Evolutionary conservation across 2,888 invertebrate species (phyloP), one percentile per base, ranked within the genome.

Genomic region (Alsophila aescularia): DNA sequence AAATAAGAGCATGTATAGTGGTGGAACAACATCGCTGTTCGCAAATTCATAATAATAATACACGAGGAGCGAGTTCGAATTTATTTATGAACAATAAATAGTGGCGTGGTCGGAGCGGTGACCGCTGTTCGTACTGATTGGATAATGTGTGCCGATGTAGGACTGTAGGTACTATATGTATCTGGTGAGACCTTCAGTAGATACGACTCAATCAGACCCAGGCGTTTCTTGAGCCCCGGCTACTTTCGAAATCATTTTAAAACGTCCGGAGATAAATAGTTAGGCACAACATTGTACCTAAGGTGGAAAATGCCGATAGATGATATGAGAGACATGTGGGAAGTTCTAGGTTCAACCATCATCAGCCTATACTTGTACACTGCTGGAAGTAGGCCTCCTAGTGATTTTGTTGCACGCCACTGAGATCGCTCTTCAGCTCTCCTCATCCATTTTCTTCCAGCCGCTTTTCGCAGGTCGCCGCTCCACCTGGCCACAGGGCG

Each of bases 111-210:
- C 69, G 72, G 81, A 76, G 78, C 83, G 76, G 76, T 82, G 81
- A 81, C 81, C 83, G 81, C 58, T 60, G 39, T 39, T 64, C 69
- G 42, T 21, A 21, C 49, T 75, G 79, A 86, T 85, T 86, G 84
- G 70, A 85, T 85, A 84, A 85, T 85, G 71, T 72, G 43, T 31
- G 41, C 18, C 50, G 57, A 58, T 50, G 51, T 52, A 43, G 60
- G 60, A 63, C 60, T 52, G 55, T n/a, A n/a, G n/a, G n/a, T 66
- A 67, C 74, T 80, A 77, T 77, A 79, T 81, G 76, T 79, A 79
- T 72, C 72, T 70, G 57, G 56, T 71, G 35, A 73, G 66, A 63
- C 55, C 61, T 57, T 59, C 56, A 62, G 50, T 62, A 65, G 44
- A 51, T 50, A 57, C 57, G 36, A 51, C 37, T 15, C 39, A 32